Base-by-base conservation (phyloP, 1,140 invertebrate species). In the Hycleus phaleratus region DNA sequence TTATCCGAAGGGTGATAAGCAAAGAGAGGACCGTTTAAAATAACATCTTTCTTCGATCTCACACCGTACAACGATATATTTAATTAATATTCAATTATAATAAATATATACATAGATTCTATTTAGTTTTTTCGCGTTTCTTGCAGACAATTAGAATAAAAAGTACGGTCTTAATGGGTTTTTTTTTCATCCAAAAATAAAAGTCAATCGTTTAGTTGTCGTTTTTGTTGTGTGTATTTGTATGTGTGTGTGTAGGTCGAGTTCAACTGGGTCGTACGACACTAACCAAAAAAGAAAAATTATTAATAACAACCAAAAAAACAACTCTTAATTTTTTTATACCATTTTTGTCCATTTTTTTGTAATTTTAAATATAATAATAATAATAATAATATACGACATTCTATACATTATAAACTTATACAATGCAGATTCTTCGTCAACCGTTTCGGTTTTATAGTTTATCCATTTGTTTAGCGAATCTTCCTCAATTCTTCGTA, bases 61-160 rank as follows among this genome's bases (percentile, higher is more conserved):
- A 72, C 70, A 72, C 70, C 70, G 70, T 72, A 72, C 70, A 72
- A 71, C 70, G 68, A 69, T 69, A 70, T 70, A 70, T 70, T 18
- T 32, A 32, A 32, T 32, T 7, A 32, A 32, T 69, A 68, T 67
- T 68, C 64, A 68, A 60, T 60, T 67, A 65, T 71, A 68, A 70
- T 72, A 71, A 71, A 71, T 72, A 72, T 72, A 65, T 70, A 72
- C 66, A 68, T 68, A 53, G 32, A 65, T 65, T 66, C 61, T 64
- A 65, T 62, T 53, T 42, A 4, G 4, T 42, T 42, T 10, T 11
- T n/a, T 42, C 10, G 40, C 10, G 3, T 42, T 6, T 44, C 38
- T 49, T 47, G 48, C 43, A 56, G 44, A 53, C 57, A 60, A 55
- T 62, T 61, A 56, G 40, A 45, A 61, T 61, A 60, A 58, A 66